A percentile compares a stretch with the other conserved stretches of the same genome.
phyloP scores from a whole-genome alignment of 1,140 invertebrate species.

The Trachymyrmex cornetzi region DNA sequence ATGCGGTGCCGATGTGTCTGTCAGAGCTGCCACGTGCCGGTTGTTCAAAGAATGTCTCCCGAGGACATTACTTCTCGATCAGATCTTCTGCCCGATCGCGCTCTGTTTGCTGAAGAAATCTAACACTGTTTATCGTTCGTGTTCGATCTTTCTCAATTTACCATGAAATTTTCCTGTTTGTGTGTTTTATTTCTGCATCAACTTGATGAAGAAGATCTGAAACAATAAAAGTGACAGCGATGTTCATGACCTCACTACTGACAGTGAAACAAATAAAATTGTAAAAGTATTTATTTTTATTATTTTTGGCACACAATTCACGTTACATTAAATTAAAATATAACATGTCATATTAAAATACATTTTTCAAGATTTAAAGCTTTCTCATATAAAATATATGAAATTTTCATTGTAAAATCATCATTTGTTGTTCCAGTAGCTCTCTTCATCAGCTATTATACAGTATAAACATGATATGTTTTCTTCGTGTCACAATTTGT shows the following conservation, averaged over 20 bases:
- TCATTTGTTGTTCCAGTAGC: not conserved
- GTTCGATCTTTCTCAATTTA: slow-evolving; percentile 20
- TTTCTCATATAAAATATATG: not conserved
- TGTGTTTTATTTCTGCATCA: not conserved
- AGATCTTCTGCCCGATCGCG: not conserved
- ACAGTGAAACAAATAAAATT: slow-evolving; percentile 4
- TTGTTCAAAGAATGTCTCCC: slow-evolving; percentile 48
- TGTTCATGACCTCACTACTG: slow-evolving; percentile 7
- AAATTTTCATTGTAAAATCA: not conserved
- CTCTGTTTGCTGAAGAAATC: slow-evolving; percentile 58
- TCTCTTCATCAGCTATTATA: slow-evolving; percentile 5
- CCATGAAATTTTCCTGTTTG: not conserved
- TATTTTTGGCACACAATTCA: not conserved
- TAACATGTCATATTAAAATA: not conserved
- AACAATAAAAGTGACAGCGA: slow-evolving; percentile 42
- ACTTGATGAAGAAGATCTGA: slow-evolving; percentile 39
- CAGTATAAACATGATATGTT: slow-evolving; percentile 23
- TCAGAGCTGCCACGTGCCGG: slow-evolving; percentile 62
- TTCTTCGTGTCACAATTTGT: slow-evolving; percentile 33
- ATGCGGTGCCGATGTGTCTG: slow-evolving; percentile 48
- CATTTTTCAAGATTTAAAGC: not conserved
- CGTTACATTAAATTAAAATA: not conserved
- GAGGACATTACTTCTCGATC: slow-evolving; percentile 19
- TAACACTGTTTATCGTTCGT: slow-evolving; percentile 12
- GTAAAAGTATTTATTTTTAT: slow-evolving; percentile 18